Conservation (phyloP, 2,888 invertebrate species). For the Stenodera caucasica region DNA sequence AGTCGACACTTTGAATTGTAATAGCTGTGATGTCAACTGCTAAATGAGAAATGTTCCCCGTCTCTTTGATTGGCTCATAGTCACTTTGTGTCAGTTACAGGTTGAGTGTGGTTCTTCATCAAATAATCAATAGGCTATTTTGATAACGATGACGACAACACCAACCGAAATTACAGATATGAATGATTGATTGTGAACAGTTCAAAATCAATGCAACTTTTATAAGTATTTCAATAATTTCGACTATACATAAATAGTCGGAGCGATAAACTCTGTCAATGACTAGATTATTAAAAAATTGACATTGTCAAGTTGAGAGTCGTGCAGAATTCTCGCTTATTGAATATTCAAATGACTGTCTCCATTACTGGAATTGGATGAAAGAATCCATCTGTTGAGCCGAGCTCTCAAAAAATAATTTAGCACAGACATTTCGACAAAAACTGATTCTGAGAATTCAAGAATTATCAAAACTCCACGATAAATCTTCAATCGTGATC, state of each 20-base stretch:
- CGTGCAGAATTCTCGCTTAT: too few relatives aligned
- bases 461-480: too few relatives aligned
- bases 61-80: conserved; percentile 19
- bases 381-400: too few relatives aligned
- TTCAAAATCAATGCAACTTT: conserved; percentile 21
- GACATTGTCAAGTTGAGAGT: not conserved
- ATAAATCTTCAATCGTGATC: too few relatives aligned
- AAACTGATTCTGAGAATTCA: too few relatives aligned
- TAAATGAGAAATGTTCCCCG: conserved; percentile 35
- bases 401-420: too few relatives aligned
- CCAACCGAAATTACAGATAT: conserved; percentile 16
- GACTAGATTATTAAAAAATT: not conserved
- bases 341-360: too few relatives aligned
- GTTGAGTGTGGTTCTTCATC: conserved; percentile 29
- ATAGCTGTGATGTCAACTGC: conserved; percentile 32
- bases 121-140: conserved; percentile 27
- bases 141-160: conserved; percentile 13
- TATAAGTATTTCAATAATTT: not conserved
- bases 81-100: conserved; percentile 32
- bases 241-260: not conserved
- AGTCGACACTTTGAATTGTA: conserved; percentile 23
- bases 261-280: not conserved
- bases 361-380: too few relatives aligned
- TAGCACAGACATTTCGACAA: too few relatives aligned
- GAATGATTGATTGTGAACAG: conserved; percentile 23